A percentile compares a stretch with the other conserved stretches of the same genome.
These are phyloP conservation scores for Platycercus adscitus DNA, from an alignment of 2,113 vertebrate species.

Conservation along the genomic window DNA sequence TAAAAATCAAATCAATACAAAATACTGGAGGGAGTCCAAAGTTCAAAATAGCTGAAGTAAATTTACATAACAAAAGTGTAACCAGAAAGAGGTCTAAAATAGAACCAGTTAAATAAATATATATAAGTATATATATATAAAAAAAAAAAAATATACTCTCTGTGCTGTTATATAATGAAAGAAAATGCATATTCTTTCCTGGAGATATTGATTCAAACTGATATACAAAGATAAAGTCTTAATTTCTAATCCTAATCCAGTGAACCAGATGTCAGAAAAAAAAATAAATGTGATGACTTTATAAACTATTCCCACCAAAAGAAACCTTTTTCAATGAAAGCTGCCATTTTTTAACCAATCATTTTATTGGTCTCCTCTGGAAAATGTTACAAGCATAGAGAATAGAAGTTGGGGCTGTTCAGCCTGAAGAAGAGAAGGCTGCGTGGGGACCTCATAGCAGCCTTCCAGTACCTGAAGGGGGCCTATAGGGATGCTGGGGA, in stretches of 20 bases:
- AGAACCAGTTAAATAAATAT: background rate
- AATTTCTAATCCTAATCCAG: background rate
- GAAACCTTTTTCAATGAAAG: background rate
- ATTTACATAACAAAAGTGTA: background rate
- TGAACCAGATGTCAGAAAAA: background rate
- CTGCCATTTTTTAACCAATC: background rate
- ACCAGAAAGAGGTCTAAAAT: background rate
- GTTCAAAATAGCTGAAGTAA: background rate
- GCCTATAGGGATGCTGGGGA: too few species aligned
- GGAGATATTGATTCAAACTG: background rate
- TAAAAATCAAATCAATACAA: background rate
- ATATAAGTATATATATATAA: background rate
- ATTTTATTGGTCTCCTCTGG: background rate
- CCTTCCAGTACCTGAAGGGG: too few species aligned
- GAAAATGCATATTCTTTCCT: background rate
- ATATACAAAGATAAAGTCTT: background rate
- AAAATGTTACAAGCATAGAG: background rate
- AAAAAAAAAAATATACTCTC: too few species aligned
- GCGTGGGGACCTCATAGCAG: too few species aligned
- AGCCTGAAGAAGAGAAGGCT: too few species aligned
- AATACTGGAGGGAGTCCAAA: background rate
- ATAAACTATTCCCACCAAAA: background rate
- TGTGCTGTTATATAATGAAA: background rate
- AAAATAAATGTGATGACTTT: background rate
- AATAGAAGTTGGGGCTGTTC: too few species aligned